Percentiles rank a stretch among this genome's conserved stretches.
phyloP scores from a whole-genome alignment of 2,113 vertebrate species.

The Hypocryptadius cinnamomeus region DNA sequence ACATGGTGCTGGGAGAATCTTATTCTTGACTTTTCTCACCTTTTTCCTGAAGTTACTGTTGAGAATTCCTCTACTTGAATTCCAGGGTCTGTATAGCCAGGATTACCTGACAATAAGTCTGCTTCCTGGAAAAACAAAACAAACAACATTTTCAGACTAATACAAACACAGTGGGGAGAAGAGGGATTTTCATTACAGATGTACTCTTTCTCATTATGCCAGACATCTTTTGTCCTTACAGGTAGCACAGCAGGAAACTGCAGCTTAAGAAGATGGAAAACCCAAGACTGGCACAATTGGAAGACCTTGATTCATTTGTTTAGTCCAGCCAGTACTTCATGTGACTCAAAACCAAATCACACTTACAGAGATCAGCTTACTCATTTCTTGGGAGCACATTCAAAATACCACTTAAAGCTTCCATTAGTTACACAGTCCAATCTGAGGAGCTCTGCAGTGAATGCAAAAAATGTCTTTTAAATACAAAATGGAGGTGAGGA shows the following conservation, averaged over 20 bases:
- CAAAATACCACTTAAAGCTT: not conserved
- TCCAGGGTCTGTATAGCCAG: conserved; percentile 77
- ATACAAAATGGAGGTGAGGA: not conserved
- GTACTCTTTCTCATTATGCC: not conserved
- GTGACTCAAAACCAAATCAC: not conserved
- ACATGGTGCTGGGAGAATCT: not conserved
- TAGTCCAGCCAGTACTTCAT: not conserved
- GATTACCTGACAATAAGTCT: conserved; percentile 67
- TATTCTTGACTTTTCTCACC: conserved; percentile 52
- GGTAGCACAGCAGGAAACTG: not conserved
- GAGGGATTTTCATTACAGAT: not conserved
- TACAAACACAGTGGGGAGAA: not conserved
- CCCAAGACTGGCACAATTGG: not conserved
- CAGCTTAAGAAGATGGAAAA: not conserved
- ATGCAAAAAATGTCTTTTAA: not conserved
- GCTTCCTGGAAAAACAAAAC: conserved; percentile 66
- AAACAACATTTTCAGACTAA: not conserved
- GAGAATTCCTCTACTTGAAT: conserved; percentile 68
- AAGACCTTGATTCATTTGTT: not conserved
- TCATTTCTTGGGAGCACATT: not conserved
- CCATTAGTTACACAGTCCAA: not conserved
- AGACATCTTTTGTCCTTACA: not conserved
- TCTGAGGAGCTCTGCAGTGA: not conserved
- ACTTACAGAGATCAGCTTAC: not conserved
- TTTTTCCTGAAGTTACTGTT: conserved; percentile 52